phyloP scores from a whole-genome alignment of 2,888 invertebrate genomes.

The Pseudococcus jackbeardsleyi region DNA sequence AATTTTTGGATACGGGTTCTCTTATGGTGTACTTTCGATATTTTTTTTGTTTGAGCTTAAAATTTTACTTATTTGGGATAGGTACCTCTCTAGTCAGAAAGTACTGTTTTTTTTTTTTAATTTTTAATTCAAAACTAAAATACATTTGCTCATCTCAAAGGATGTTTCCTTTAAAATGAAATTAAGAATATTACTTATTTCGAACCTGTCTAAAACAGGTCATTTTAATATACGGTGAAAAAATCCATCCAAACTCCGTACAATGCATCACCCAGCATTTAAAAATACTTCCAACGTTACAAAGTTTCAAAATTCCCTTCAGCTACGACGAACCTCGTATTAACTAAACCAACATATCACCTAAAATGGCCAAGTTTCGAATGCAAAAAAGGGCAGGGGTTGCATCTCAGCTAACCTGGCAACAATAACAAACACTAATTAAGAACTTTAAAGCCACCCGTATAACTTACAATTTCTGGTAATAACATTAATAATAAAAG shows the following conservation, averaged over 20 bases:
- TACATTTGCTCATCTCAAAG: no score
- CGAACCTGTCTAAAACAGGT: no score
- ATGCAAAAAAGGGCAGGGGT: not conserved
- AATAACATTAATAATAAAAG: slow-evolving; percentile 20
- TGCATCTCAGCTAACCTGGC: not conserved
- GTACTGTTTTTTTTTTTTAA: no score
- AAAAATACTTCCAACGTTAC: not conserved
- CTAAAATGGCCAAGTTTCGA: slow-evolving; percentile 18
- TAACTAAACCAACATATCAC: slow-evolving; percentile 22
- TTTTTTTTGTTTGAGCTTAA: no score
- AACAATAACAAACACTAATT: slow-evolving; percentile 30
- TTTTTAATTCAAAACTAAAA: no score
- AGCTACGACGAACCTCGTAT: not conserved
- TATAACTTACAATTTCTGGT: not conserved
- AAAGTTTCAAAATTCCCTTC: not conserved
- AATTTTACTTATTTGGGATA: no score
- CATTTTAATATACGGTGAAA: not conserved
- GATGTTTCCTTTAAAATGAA: no score
- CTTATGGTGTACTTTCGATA: no score
- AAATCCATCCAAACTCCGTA: not conserved
- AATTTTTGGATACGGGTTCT: no score
- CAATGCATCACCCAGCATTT: not conserved
- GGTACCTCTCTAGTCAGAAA: no score
- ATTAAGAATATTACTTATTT: no score
- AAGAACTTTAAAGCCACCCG: slow-evolving; percentile 16